Conservation (phyloP, 2,888 invertebrate genomes). For the Pyrocoelia pectoralis region DNA sequence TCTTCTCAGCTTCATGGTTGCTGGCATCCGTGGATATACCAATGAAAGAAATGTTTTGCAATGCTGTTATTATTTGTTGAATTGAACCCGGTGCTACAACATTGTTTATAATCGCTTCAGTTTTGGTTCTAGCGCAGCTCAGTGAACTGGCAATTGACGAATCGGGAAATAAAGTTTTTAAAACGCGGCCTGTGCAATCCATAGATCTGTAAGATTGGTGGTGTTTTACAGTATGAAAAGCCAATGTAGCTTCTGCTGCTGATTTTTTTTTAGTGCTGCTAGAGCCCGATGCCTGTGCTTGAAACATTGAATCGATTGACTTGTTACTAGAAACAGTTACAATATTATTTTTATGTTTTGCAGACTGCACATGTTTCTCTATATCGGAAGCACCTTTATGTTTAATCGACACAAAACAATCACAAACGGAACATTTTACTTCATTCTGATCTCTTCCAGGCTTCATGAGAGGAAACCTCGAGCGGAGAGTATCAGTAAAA, state of each 20-base stretch:
- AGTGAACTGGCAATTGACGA: background rate
- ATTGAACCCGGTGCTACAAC: background rate
- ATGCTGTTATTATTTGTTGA: background rate
- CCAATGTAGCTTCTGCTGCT: background rate
- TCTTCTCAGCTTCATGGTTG: constrained; percentile 39
- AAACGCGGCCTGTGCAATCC: background rate
- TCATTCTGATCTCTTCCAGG: too few species aligned
- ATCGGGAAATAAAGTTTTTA: background rate
- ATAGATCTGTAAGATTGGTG: background rate
- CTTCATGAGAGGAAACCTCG: too few species aligned
- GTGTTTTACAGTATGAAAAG: constrained; percentile 8
- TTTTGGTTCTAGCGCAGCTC: background rate
- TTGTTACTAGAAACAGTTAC: too few species aligned
- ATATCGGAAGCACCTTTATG: too few species aligned
- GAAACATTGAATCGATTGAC: too few species aligned
- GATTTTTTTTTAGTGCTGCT: too few species aligned
- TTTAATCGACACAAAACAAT: too few species aligned
- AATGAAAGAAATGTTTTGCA: background rate
- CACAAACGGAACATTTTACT: too few species aligned
- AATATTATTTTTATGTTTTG: too few species aligned
- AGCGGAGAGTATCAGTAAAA: too few species aligned
- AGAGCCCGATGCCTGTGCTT: too few species aligned
- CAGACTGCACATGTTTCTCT: too few species aligned
- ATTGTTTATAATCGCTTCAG: background rate
- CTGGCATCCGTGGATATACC: constrained; percentile 41